phyloP scores from a whole-genome alignment of 2,888 invertebrate genomes.

The Steromphala cineraria region DNA sequence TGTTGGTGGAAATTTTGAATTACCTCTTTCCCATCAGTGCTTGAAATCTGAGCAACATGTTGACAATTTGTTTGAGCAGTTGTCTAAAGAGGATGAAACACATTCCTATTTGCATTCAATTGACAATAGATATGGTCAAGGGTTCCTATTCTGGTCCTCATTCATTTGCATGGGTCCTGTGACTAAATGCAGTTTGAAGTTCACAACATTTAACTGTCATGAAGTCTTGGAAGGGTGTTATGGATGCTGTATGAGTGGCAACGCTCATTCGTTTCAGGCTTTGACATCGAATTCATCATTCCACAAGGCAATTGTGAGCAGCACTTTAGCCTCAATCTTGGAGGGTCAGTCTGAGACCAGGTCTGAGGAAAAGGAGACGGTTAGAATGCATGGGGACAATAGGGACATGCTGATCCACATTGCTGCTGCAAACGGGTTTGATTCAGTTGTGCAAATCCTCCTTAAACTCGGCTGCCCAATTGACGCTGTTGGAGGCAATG shows the following conservation, averaged over 20 bases:
- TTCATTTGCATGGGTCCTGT: not conserved
- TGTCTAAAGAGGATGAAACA: not conserved
- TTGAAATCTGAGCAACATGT: not conserved
- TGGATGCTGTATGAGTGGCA: constrained; percentile 8
- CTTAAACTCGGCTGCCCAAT: not conserved
- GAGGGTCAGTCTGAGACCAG: not conserved
- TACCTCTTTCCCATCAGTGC: not conserved
- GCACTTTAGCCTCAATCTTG: not conserved
- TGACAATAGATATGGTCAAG: not conserved
- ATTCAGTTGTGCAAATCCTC: not conserved
- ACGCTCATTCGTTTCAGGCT: not conserved
- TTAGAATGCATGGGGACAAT: not conserved
- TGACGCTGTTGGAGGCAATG: not conserved
- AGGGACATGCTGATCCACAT: not conserved
- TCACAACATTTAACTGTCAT: not conserved
- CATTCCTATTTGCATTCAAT: not conserved
- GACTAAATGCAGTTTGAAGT: not conserved
- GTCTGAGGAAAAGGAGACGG: not conserved
- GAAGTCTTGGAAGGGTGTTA: constrained; percentile 6
- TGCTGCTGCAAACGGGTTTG: not conserved
- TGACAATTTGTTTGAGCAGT: not conserved
- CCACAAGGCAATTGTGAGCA: not conserved
- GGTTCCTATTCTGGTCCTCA: constrained; percentile 11
- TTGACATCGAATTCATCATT: not conserved
- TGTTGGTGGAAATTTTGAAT: not conserved